Evolutionary conservation across 2,888 invertebrate genomes (phyloP).

Genomic region (Tigriopus californicus): DNA sequence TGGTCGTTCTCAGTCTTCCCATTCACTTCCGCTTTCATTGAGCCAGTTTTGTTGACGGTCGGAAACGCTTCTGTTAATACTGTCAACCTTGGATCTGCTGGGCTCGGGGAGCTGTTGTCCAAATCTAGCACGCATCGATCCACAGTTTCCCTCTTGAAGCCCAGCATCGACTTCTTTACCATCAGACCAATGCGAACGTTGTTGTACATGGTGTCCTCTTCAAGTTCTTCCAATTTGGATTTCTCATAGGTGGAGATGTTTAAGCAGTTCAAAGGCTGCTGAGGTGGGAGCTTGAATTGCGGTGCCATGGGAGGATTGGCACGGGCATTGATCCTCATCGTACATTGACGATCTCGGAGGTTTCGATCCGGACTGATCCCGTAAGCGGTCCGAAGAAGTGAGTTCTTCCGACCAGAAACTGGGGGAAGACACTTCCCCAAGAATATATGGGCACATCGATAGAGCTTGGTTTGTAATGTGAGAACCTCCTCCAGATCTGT

Average conservation of each 20-base stretch:
- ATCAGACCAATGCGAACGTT: too few species aligned
- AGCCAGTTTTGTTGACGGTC: too few species aligned
- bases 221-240: not conserved
- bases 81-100: too few species aligned
- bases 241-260: constrained; percentile 6
- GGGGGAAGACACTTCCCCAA: constrained; percentile 28
- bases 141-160: too few species aligned
- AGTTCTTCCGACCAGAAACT: constrained; percentile 11
- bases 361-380: constrained; percentile 14
- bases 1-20: too few species aligned
- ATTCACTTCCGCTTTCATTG: too few species aligned
- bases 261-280: constrained; percentile 4
- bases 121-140: too few species aligned
- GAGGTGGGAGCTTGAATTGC: constrained; percentile 1
- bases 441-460: constrained; percentile 40
- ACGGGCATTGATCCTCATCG: constrained; percentile 13
- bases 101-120: too few species aligned
- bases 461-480: constrained; percentile 38
- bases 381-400: constrained; percentile 12
- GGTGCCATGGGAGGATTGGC: constrained; percentile 14
- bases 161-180: too few species aligned
- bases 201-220: not conserved
- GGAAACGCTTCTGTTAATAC: too few species aligned
- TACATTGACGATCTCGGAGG: constrained; percentile 11
- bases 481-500: constrained; percentile 54